Evolutionary conservation across 2,888 invertebrate genomes (phyloP), one percentile per base, ranked within the genome.

Genomic region (Petrophora chlorosata): DNA sequence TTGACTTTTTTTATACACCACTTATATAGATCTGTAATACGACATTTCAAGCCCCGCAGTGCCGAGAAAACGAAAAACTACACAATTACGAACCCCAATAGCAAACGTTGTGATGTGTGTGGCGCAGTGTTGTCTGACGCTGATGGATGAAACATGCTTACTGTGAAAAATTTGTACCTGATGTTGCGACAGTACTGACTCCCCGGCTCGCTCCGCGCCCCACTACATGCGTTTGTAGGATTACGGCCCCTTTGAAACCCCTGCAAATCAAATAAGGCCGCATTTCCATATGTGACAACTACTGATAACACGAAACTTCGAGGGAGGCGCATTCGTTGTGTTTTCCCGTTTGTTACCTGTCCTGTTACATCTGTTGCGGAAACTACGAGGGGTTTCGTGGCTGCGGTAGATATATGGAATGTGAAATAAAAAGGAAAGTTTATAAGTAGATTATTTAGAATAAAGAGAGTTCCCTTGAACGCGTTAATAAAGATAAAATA

Each of bases 151-250:
- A 59, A 65, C 59, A 54, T 56, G 59, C 41, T 49, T 39, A 40
- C 48, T 19, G 51, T 56, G 52, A 58, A 59, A 65, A 63, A 63
- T 47, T 45, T 12, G 33, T 29, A 46, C 42, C 46, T 35, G 36
- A 25, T 34, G 35, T 49, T 42, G 53, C 56, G 44, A 50, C 53
- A 61, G 49, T 55, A 56, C 54, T 41, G 54, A 49, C 36, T 50
- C 49, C 36, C 42, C 22, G 23, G 52, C 35, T 43, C 34, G 48
- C 40, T 35, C 39, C 35, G 45, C 26, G 34, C 44, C 43, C 36
- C 10, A 5, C 50, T 56, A 54, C 65, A 73, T 67, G 71, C 67
- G 74, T 60, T 63, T 58, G 62, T 48, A 38, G 54, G 51, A 56
- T 56, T 54, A 60, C 39, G 46, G 25, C 26, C 53, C 58, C 59